Conservation (phyloP, 2,797 vertebrate species). For the Apogon hyalosoma region DNA sequence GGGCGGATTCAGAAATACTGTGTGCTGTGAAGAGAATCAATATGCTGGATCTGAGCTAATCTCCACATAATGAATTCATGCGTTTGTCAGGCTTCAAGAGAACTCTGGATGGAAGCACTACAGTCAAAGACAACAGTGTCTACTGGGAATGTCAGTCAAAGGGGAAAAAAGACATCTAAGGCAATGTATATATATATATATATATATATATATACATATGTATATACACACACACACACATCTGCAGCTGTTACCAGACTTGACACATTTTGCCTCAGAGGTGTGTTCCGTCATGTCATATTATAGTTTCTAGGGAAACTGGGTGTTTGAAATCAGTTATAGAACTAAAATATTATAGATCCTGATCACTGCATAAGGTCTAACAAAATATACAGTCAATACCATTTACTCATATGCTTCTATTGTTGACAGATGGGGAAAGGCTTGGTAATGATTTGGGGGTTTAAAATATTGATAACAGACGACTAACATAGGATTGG, state of each 20-base stretch:
- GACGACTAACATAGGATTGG: too few species aligned
- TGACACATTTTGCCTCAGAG: conserved; percentile 41
- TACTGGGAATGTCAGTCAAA: conserved; percentile 59
- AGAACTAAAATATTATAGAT: conserved; percentile 14
- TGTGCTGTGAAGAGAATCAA: conserved; percentile 31
- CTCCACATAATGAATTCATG: conserved; percentile 43
- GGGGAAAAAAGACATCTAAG: conserved; percentile 20
- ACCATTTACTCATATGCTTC: too few species aligned
- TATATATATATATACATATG: background rate
- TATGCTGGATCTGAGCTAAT: conserved; percentile 39
- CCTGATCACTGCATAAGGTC: conserved; percentile 30
- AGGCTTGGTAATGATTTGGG: too few species aligned
- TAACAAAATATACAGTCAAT: background rate
- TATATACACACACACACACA: conserved; percentile 12
- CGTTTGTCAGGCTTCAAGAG: conserved; percentile 21
- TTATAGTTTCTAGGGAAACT: conserved; percentile 27
- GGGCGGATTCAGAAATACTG: conserved; percentile 12
- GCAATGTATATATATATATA: conserved; percentile 22
- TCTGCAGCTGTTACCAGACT: conserved; percentile 25
- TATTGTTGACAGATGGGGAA: too few species aligned
- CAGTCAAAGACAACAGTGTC: conserved; percentile 36
- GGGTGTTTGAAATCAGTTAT: conserved; percentile 28
- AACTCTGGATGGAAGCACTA: conserved; percentile 22
- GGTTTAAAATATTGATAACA: too few species aligned
- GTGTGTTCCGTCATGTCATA: conserved; percentile 37